Evolutionary conservation across 2,888 invertebrate species (phyloP), one percentile per base, ranked within the genome.

Genomic region (Lasioglossum marginatum): DNA sequence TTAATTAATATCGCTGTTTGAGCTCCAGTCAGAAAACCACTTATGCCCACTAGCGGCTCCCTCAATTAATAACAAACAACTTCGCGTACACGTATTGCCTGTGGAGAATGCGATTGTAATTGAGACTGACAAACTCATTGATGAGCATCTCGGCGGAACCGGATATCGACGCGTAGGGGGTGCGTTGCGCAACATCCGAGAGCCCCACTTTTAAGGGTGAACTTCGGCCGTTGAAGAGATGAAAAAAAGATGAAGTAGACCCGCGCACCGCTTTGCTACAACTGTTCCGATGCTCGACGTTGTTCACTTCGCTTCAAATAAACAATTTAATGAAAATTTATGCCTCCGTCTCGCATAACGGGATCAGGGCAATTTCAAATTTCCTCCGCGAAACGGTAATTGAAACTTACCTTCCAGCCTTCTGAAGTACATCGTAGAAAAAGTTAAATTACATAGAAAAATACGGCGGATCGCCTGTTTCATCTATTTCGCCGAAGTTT

Each of bases 1-100:
- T 83, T 83, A 80, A 87, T 83, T 81, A 78, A 83, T 78, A 63
- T 80, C 68, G 73, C 80, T 40, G 81, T 57, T 72, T 43, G 66
- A 68, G 71, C 71, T 72, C 66, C 72, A 78, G 78, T 78, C 81
- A 68, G 71, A 66, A 45, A 80, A 52, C 77, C 71, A 78, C 77
- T 85, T 84, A 45, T 57, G 63, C n/a, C 75, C 48, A 19, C 37
- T 60, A 40, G 57, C 75, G 45, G 27, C 40, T 79, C 45, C 68
- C 34, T 27, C 84, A 77, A 80, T 86, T 86, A 81, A 84, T 83
- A 72, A 75, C 75, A 66, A 34, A 48, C 37, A 77, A 77, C 73
- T 82, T 77, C 57, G 19, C 27, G 34, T 23, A 37, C 12, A 43
- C 40, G 43, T 43, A 48, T n/a, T n/a, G 40, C 73, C n/a, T 23